Evolutionary conservation across 2,113 vertebrate genomes (phyloP), one percentile per base, ranked within the genome.

Genomic region (Mobula hypostoma): DNA sequence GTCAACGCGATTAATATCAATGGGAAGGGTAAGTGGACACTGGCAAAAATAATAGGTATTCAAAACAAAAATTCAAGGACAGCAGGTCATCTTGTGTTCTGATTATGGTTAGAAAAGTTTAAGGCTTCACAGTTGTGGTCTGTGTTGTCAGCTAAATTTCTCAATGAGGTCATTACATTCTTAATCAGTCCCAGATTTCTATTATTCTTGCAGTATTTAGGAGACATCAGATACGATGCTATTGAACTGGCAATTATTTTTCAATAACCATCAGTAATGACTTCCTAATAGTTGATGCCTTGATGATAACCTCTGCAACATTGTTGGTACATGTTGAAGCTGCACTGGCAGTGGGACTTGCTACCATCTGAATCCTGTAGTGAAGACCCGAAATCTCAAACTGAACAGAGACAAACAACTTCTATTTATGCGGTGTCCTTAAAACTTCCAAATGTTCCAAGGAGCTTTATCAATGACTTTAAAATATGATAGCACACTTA

Each of bases 161-260:
- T 70, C 88, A 70, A 27, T 70, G 66, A 21, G 88, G 68, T 92
- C 32, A 92, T 19, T 40, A 17, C 36, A 70, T 36, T 92, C 56
- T n/a, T 40, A 92, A 92, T 92, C 66, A 92, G 5, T 70, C 66
- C 88, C 88, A 92, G n/a, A 92, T 92, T 92, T 40, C 88, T 63
- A 32, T 11, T 87, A 70, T 15, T 36, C 66, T 70, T 92, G 66
- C 70, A 32, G 66, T 36, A 40, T 40, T 70, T 92, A 21, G 29
- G 9, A 68, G 63, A 92, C 66, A 36, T 8, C 0, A 21, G 70
- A 70, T 92, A 70, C 88, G n/a, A 92, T 70, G 61, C 17, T 24
- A 92, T 36, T 92, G 63, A 70, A 21, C n/a, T 40, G n/a, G 29
- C n/a, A 70, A 70, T 92, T 3, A 40, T 36, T 68, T 40, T 29